Base-by-base conservation (phyloP, 2,888 invertebrate species). In the Drosophila nr. medialis region DNA sequence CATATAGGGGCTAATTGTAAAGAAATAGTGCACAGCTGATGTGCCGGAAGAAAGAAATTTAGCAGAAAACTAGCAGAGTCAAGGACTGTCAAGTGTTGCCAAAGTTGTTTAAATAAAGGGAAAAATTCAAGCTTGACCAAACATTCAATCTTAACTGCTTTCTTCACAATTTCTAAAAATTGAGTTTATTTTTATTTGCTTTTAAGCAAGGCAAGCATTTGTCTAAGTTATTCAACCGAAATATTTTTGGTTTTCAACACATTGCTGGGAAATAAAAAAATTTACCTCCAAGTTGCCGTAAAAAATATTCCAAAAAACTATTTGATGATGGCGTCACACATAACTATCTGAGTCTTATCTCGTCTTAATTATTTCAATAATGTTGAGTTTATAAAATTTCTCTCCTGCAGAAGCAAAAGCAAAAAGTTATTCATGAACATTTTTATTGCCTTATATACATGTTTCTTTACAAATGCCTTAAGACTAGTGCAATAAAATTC, bases 1-100 rank as follows among this genome's bases (percentile, higher is more conserved):
- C n/a, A 42, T 42, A 6, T 6, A 21, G 15, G 40, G 40, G 24
- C 18, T 55, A 70, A 55, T 70, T 72, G 29, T 38, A 2, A 40
- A 30, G n/a, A 13, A 40, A 27, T n/a, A n/a, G 34, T 27, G 36
- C 15, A 15, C 45, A 36, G 53, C 15, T 21, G 24, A 5, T 15
- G 18, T 27, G 24, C 24, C 0, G 2, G 6, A 0, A n/a, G 6
- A 30, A 6, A 29, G 11, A 29, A 29, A 18, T 29, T n/a, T 3
- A 18, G 15, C 10, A 18, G 11, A 21, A 13, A 21, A 13, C 13
- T 4, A 0, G 0, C 13, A 13, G 21, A 18, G 18, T 3, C 18
- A 27, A 27, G 1, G 15, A 2, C 0, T 18, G 8, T 7, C 27
- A 27, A 24, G 11, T 27, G 27, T 11, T 24, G 21, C 13, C 15